Conservation (phyloP, 1,140 invertebrate species). For the Drosophila fuyamai region DNA sequence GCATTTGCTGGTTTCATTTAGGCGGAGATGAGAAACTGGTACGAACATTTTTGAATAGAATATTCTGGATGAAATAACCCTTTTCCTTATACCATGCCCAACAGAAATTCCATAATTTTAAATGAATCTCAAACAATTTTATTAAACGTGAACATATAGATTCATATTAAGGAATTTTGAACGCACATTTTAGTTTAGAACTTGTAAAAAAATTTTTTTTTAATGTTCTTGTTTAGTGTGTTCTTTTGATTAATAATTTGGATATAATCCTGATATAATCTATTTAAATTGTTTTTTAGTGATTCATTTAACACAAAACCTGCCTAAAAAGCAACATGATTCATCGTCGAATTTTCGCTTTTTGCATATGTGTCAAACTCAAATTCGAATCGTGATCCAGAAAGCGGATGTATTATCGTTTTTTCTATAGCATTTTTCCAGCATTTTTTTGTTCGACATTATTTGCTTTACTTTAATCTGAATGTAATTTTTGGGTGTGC, state of each 20-base stretch:
- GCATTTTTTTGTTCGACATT: conserved; percentile 13
- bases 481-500: conserved; percentile 55
- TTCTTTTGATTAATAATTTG: too few species aligned
- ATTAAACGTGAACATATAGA: too few species aligned
- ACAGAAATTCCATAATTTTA: neutral
- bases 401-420: neutral
- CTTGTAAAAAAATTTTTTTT: too few species aligned
- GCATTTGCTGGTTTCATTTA: neutral
- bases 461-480: conserved; percentile 73
- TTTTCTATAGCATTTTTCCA: neutral
- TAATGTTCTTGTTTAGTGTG: too few species aligned
- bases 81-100: neutral
- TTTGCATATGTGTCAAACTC: neutral
- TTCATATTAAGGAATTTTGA: too few species aligned
- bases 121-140: neutral
- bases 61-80: neutral
- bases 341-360: neutral
- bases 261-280: too few species aligned
- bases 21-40: neutral
- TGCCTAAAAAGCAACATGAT: neutral
- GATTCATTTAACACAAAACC: too few species aligned
- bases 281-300: too few species aligned
- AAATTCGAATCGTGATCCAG: neutral
- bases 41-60: neutral
- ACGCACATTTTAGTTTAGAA: too few species aligned